These are phyloP conservation scores for Drosophila lacicola DNA, from an alignment of 2,888 invertebrate species.

Conservation along the genomic window DNA sequence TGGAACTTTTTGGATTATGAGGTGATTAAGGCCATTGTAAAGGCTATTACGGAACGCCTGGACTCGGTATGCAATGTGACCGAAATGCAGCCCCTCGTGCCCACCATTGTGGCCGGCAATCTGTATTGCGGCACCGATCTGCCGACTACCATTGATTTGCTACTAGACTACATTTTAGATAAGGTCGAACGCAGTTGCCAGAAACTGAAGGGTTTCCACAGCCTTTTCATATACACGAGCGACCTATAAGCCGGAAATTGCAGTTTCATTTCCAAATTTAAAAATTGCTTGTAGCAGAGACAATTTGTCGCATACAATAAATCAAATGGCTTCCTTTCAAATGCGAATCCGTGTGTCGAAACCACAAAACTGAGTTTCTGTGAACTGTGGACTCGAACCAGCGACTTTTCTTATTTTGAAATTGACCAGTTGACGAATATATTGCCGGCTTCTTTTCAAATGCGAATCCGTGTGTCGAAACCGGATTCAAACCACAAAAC, in stretches of 20 bases:
- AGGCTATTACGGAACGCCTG: slow-evolving; percentile 3
- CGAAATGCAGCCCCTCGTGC: background rate
- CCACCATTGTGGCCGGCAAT: slow-evolving; percentile 9
- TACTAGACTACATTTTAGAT: slow-evolving; percentile 13
- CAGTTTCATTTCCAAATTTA: too few species aligned
- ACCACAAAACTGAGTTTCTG: too few species aligned
- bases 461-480: too few species aligned
- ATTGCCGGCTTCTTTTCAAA: background rate
- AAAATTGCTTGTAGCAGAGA: too few species aligned
- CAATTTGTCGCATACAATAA: too few species aligned
- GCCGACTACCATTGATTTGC: background rate
- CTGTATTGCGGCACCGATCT: slow-evolving; percentile 29
- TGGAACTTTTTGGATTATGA: background rate
- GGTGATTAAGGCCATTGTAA: slow-evolving; percentile 10
- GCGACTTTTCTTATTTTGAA: background rate
- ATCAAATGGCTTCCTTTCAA: too few species aligned
- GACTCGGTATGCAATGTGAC: slow-evolving; percentile 4
- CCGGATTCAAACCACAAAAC: too few species aligned
- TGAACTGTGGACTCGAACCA: background rate
- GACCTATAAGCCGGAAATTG: background rate
- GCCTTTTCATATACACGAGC: slow-evolving; percentile 9
- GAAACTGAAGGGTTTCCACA: slow-evolving; percentile 1
- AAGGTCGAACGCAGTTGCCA: slow-evolving; percentile 11
- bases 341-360: too few species aligned
- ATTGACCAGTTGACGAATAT: background rate